Evolutionary conservation across 1,140 invertebrate genomes (phyloP), one percentile per base, ranked within the genome.

Genomic region (Triops longicaudatus): DNA sequence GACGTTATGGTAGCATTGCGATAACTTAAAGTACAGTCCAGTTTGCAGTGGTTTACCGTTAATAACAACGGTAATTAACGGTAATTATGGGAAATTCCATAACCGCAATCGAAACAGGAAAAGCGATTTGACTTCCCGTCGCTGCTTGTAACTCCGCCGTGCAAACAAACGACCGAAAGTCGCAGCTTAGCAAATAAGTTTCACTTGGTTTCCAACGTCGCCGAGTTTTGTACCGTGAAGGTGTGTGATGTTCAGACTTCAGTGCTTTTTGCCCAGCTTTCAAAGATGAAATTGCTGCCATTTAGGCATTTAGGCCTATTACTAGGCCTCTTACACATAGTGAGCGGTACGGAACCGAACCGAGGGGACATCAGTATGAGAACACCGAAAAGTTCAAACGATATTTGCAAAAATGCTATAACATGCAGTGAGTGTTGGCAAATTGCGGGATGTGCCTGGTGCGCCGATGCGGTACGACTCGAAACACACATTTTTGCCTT

Each of bases 51-150:
- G 50, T 17, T 37, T 4, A 63, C 7, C 50, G 9, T 22, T 22
- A 5, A 63, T n/a, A 63, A 9, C 50, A 17, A n/a, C 17, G 14
- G n/a, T 12, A 63, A 22, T 17, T 22, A 63, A 6, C 9, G 22
- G 17, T 63, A 14, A 5, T 14, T 22, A 14, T 63, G 17, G 50
- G 50, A 17, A 63, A n/a, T 63, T 63, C 50, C 50, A 63, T 63
- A 12, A 9, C 14, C 50, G 22, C 50, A 63, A 63, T 63, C 50
- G 17, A 63, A 17, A 63, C 50, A 63, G 50, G 50, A 63, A 37
- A 63, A 63, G 50, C 50, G 50, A 14, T 63, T 63, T 63, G 17
- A 63, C 50, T n/a, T 63, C 50, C 50, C 50, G 50, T 63, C n/a
- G 50, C 50, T 63, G 22, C 3, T 9, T 63, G 9, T 17, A 10